Conservation (phyloP, 2,113 vertebrate species). For the Cnemophilus loriae region DNA sequence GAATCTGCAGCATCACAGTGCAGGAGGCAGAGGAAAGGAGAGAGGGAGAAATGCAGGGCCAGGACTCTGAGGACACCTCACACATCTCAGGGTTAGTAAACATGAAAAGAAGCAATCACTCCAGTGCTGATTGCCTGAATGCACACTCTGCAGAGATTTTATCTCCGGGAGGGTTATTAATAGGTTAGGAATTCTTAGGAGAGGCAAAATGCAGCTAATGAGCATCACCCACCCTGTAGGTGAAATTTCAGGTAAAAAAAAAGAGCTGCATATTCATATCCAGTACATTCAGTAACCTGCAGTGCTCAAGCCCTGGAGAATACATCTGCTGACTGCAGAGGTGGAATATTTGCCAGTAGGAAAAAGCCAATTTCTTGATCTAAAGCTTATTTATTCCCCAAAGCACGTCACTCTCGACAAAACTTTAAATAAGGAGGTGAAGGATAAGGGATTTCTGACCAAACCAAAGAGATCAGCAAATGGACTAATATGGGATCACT, state of each 20-base stretch:
- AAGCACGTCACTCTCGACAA: background rate
- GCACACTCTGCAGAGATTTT: background rate
- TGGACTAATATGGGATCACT: background rate
- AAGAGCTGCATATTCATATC: background rate
- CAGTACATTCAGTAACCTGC: background rate
- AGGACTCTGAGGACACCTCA: background rate
- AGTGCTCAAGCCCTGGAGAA: background rate
- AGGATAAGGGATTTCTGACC: background rate
- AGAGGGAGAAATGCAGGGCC: background rate
- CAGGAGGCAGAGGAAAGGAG: background rate
- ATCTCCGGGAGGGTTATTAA: slow-evolving; percentile 12
- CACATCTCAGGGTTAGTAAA: background rate
- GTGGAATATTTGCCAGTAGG: background rate
- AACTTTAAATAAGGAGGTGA: background rate
- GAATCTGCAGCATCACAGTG: background rate
- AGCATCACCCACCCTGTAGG: background rate
- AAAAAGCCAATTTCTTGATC: background rate
- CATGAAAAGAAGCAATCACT: background rate
- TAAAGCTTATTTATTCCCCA: background rate
- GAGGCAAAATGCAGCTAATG: background rate
- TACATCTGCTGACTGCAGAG: background rate
- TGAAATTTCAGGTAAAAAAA: background rate
- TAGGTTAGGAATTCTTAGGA: background rate
- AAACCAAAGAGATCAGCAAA: background rate
- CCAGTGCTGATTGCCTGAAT: background rate